Evolutionary conservation across 2,113 vertebrate genomes (phyloP), one percentile per base, ranked within the genome.

Genomic region (Merops nubicus): DNA sequence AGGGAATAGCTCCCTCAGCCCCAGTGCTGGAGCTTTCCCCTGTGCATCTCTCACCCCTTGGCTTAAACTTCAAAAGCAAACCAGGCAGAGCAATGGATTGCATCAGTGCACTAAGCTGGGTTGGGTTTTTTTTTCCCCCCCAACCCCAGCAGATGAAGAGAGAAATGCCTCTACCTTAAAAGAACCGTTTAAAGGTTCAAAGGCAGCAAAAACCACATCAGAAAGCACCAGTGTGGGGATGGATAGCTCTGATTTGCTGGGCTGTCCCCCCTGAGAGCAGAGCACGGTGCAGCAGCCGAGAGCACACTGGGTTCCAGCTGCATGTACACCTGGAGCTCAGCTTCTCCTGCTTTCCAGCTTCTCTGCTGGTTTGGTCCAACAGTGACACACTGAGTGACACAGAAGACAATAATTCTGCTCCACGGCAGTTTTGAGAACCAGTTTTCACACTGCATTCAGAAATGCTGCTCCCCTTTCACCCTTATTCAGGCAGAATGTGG

Each of bases 111-210:
- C 65, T 48, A 42, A 78, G 31, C 4, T 43, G 12, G 6, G 5
- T 21, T 29, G 28, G 4, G 8, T 1, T 40, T n/a, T 6, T 60
- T 21, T 34, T 23, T 28, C 15, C 2, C 0, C 11, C 36, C 16
- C 20, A 47, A 1, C 5, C 4, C 14, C 11, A 29, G 8, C 1
- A 78, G 31, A 40, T 31, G 19, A 68, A 72, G 1, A 43, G 38
- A 89, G n/a, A 88, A 82, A 48, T 15, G 16, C 11, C 25, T 3
- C 60, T 47, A 10, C 28, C 9, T 68, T 68, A 25, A 28, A 50
- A 59, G 15, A 59, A 34, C 6, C 1, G 2, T 23, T n/a, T 40
- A 48, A 82, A 64, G 22, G n/a, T 53, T 60, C 48, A 81, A 63
- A 91, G 38, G 22, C n/a, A 70, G 62, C 9, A 65, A 67, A 50